Evolutionary conservation across 2,888 invertebrate species (phyloP), one percentile per base, ranked within the genome.

Genomic region (Malachius bipustulatus): DNA sequence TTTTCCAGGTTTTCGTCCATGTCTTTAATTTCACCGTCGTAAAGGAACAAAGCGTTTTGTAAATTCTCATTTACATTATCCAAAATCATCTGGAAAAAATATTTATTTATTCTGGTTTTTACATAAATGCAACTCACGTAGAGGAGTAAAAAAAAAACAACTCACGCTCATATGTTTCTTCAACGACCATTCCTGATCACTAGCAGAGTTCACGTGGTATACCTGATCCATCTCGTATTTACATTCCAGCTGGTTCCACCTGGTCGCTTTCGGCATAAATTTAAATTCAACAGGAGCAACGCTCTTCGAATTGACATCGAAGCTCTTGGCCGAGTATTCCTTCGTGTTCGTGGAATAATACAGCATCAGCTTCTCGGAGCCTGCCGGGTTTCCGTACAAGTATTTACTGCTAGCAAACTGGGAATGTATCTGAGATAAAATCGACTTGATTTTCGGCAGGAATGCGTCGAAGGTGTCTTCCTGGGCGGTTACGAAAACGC

Each of bases 171-270:
- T 70, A 52, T 80, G 78, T 51, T 74, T 73, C 50, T 75, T 76
- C 3, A 82, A 69, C 34, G 76, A 71, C 47, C 74, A 72, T 29
- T 73, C 69, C 60, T 64, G 66, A 41, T 74, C 68, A 48, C 72
- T 66, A 24, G 72, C 68, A n/a, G n/a, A n/a, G 42, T 73, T 63
- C 13, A 87, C 73, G 34, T 82, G 77, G 55, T 82, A 79, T 9
- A 78, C 62, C 48, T 80, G 75, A 60, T 88, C 80, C 54, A 89
- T 67, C 47, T 82, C 77, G 52, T 82, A 75, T 48, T 73, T 73
- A 44, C 83, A 77, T 51, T 85, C 80, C 14, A 90, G 58, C 44
- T 77, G 70, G 46, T 77, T 72, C 87, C 88, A 90, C 43, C 74
- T 77, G 13, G 75, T 75, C 2, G 70, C 57, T 53, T 77, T 77